Evolutionary conservation across 2,888 invertebrate genomes (phyloP).

Genomic region (Euproctis similis): DNA sequence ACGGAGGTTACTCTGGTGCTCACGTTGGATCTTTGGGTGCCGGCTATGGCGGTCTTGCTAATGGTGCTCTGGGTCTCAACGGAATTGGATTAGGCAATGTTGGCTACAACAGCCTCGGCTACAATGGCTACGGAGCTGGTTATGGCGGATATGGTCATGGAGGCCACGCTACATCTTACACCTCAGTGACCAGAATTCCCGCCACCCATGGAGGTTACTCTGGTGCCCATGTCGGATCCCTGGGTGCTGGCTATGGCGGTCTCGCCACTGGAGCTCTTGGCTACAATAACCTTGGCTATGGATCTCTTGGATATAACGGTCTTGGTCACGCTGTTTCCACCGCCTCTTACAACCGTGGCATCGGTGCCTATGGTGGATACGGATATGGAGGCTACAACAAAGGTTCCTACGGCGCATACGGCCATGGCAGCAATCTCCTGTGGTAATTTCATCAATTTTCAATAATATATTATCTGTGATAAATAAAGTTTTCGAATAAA

Average conservation of each 20-base stretch:
- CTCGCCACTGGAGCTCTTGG: not conserved
- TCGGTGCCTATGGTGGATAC: conserved; percentile 7
- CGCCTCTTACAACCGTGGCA: conserved; percentile 10
- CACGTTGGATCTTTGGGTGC: not conserved
- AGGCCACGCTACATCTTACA: conserved; percentile 2
- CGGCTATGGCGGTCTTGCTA: conserved; percentile 7
- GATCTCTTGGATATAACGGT: conserved; percentile 6
- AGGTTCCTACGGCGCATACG: conserved; percentile 6
- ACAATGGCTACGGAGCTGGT: conserved; percentile 1
- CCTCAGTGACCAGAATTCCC: not conserved
- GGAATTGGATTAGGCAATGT: conserved; percentile 4
- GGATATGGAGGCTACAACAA: conserved; percentile 10
- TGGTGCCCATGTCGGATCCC: conserved; percentile 1
- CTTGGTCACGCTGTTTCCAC: conserved; percentile 1
- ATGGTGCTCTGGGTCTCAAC: conserved; percentile 8
- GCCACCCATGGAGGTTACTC: not conserved
- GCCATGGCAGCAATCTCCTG: conserved; percentile 8
- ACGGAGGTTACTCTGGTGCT: not conserved
- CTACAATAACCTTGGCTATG: conserved; percentile 13
- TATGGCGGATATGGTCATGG: conserved; percentile 2
- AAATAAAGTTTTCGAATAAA: conserved; percentile 3
- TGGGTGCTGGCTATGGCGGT: not conserved
- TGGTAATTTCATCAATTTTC: not conserved
- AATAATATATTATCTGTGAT: not conserved
- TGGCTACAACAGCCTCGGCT: conserved; percentile 12